Base-by-base conservation (phyloP, 2,797 vertebrate genomes). In the Myotis daubentonii region DNA sequence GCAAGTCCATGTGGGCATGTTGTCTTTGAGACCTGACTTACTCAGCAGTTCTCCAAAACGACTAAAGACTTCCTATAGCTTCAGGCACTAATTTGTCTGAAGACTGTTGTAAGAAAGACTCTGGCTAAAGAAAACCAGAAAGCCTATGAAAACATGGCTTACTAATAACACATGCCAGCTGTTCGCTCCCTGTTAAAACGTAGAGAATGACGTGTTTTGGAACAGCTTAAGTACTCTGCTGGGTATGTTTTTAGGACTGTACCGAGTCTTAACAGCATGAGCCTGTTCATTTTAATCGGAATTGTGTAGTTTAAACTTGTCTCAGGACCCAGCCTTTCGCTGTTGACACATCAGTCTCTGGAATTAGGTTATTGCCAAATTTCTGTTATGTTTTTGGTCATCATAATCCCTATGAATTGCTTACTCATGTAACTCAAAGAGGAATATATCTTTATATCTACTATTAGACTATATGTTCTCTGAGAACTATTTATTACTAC, bases 61-160 rank as follows among this genome's bases (percentile, higher is more conserved):
- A 60, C 97, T 97, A 93, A 98, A 98, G 87, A 98, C 96, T 98
- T 98, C 98, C 98, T 97, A 94, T 97, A 97, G 96, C 97, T 98
- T 97, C 96, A 97, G 98, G 98, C 97, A 98, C 93, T 97, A 97
- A 98, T 98, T 98, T 98, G 97, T 97, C 96, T 93, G 17, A 98
- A 98, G 97, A 96, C 94, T 98, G 94, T 97, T 97, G 85, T 97
- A 97, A 97, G 93, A 96, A 97, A 97, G 93, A 96, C 44, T 97
- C 97, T 96, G 94, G 86, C 96, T 98, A 98, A 97, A 98, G 97
- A 97, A 97, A 98, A 97, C 91, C 97, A 98, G 98, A 98, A 97
- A 98, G 86, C 82, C 94, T 96, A 96, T 93, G 97, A 98, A 98
- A 98, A 97, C 28, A 93, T 95, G 94, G 93, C 96, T 97, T 95